Base-by-base conservation (phyloP, 1,140 invertebrate genomes). In the Phortica variegata region DNA sequence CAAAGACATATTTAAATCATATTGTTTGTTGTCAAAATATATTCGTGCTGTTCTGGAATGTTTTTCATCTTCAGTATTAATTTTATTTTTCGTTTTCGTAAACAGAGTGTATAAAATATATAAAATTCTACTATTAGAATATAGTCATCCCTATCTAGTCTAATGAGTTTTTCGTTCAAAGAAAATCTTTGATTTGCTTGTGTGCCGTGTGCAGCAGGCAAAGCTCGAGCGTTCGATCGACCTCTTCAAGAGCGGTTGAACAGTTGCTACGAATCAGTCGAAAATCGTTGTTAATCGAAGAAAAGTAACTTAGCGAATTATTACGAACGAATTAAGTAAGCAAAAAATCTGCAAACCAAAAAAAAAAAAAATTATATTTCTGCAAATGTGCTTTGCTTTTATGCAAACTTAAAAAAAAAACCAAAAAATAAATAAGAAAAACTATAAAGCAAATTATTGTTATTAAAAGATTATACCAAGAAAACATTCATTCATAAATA, bases 281-380 rank as follows among this genome's bases (percentile, higher is more conserved):
- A 68, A 68, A 68, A 68, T 68, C 63, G 63, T 68, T 68, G 63
- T 66, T 68, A 68, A 68, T 60, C 63, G 63, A 68, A 68, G 63
- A 57, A 58, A 58, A 58, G 50, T 53, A 49, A 50, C 50, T 56
- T 47, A 50, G 53, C 31, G 52, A 53, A 41, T 26, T 26, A 26
- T 26, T 26, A 26, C 23, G 23, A 26, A 26, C 23, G 23, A 56
- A 53, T 56, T 56, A 56, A 56, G 50, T 36, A 56, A 48, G 23
- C n/a, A n/a, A n/a, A n/a, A n/a, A n/a, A n/a, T n/a, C n/a, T n/a
- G n/a, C 17, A 38, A 43, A 54, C 49, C 58, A 38, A 66, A 60
- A 53, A 50, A 65, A 56, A 63, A 52, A 43, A 52, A 32, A 41
- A 33, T 23, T 12, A 29, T 45, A n/a, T 60, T 57, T 37, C 46